These are phyloP conservation scores for Aleiodes sp. DNA, from an alignment of 1,140 invertebrate genomes.

Conservation along the genomic window DNA sequence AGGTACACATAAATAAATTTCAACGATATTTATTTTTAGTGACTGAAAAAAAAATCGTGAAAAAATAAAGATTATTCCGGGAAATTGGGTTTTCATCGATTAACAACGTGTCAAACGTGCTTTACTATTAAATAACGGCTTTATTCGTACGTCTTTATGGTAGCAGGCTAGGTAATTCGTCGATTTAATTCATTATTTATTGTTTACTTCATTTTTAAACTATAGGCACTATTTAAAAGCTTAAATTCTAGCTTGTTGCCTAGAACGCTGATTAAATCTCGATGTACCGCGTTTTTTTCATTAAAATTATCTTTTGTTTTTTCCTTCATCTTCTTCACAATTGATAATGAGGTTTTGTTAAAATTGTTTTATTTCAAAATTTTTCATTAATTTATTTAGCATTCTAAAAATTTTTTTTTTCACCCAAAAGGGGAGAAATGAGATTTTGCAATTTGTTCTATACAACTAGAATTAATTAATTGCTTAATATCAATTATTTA, in stretches of 20 bases:
- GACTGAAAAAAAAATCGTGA: too few relatives aligned
- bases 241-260: conserved; percentile 51
- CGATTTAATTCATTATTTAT: conserved; percentile 3
- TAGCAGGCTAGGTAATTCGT: conserved; percentile 7
- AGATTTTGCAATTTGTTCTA: conserved; percentile 7
- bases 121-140: conserved; percentile 32
- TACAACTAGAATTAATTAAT: conserved; percentile 2
- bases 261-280: conserved; percentile 38
- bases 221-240: conserved; percentile 59
- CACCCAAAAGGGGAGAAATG: neutral
- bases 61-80: neutral
- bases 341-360: neutral
- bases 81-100: neutral
- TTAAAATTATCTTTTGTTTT: conserved; percentile 14
- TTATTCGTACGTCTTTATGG: conserved; percentile 25
- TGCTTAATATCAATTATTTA: neutral
- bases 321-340: neutral
- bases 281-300: conserved; percentile 39
- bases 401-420: neutral
- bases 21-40: too few relatives aligned
- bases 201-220: conserved; percentile 19
- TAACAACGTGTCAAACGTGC: neutral
- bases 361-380: neutral
- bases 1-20: too few relatives aligned
- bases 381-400: neutral